Base-by-base conservation (phyloP, 2,113 vertebrate genomes). In the Ornithorhynchus anatinus region DNA sequence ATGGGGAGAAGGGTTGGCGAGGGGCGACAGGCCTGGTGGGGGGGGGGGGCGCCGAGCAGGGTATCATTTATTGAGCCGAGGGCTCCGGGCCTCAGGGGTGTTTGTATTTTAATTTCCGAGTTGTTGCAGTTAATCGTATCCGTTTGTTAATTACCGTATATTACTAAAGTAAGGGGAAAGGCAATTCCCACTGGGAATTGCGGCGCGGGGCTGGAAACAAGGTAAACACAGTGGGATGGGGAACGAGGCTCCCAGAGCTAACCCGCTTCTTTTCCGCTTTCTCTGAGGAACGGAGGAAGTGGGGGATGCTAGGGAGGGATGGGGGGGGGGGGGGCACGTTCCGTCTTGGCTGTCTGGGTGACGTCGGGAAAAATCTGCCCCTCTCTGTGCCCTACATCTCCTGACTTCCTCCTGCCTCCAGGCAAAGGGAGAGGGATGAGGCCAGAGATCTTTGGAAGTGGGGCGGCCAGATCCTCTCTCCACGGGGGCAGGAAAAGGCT, bases 111-210 rank as follows among this genome's bases (percentile, higher is more conserved):
- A 70, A 77, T 84, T 85, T 88, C 75, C 58, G 54, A 32, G 4
- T 77, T 84, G 80, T 81, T 22, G 2, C 50, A 47, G 78, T 78
- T 88, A 85, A 84, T 85, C 84, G 78, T 73, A 73, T 75, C 80
- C 38, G 69, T 84, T 88, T 85, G 86, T 85, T 88, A 84, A 88
- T 88, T 84, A 85, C 73, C 80, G 75, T 81, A 77, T 84, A 79
- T 84, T 88, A 84, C 80, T 39, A 84, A 85, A 84, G 75, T 75
- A 75, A 85, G 58, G 75, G 67, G 73, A 81, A 77, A 77, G 64
- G 63, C 48, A 85, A 81, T 87, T 87, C 86, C 86, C 86, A 75
- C 59, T 29, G 63, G 86, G 75, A 75, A 73, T 53, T 64, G n/a
- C n/a, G n/a, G n/a, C n/a, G 58, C 80, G 75, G 63, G 78, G 70